Conservation (phyloP, 1,140 invertebrate genomes). For the Harpegnathos saltator region DNA sequence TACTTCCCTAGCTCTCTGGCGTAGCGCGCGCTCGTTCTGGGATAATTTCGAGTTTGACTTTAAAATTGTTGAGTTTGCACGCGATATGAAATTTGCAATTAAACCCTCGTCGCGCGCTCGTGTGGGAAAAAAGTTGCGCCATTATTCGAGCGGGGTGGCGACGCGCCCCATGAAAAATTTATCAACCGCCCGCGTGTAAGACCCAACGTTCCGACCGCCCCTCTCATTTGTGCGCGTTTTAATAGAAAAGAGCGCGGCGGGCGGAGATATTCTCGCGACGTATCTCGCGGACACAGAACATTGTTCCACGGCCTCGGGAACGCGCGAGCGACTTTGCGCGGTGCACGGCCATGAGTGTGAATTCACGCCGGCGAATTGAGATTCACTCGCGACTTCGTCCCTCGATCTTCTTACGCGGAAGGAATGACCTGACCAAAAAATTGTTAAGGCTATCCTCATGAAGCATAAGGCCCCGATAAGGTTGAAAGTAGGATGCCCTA, state of each 20-base stretch:
- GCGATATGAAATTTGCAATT: slow-evolving; percentile 55
- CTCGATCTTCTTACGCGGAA: slow-evolving; percentile 6
- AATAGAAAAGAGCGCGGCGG: not conserved
- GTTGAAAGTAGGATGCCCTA: too few relatives aligned
- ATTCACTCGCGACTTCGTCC: not conserved
- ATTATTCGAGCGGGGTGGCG: slow-evolving; percentile 15
- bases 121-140: slow-evolving; percentile 29
- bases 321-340: not conserved
- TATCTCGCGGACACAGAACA: not conserved
- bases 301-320: not conserved
- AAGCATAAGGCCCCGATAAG: too few relatives aligned
- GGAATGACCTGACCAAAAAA: too few relatives aligned
- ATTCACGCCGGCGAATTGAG: not conserved
- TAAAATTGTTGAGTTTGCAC: slow-evolving; percentile 51
- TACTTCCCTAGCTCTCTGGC: not conserved
- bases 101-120: slow-evolving; percentile 14
- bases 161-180: slow-evolving; percentile 24
- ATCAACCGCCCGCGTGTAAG: slow-evolving; percentile 11
- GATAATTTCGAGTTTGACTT: slow-evolving; percentile 56
- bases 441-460: too few relatives aligned
- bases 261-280: not conserved
- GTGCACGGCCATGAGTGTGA: too few relatives aligned
- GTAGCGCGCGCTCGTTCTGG: slow-evolving; percentile 22
- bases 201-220: not conserved
- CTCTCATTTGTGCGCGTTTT: not conserved